A percentile compares a stretch with the other conserved stretches of the same genome.
Evolutionary conservation across 2,113 vertebrate genomes (phyloP).

Genomic region (Scomber colias): DNA sequence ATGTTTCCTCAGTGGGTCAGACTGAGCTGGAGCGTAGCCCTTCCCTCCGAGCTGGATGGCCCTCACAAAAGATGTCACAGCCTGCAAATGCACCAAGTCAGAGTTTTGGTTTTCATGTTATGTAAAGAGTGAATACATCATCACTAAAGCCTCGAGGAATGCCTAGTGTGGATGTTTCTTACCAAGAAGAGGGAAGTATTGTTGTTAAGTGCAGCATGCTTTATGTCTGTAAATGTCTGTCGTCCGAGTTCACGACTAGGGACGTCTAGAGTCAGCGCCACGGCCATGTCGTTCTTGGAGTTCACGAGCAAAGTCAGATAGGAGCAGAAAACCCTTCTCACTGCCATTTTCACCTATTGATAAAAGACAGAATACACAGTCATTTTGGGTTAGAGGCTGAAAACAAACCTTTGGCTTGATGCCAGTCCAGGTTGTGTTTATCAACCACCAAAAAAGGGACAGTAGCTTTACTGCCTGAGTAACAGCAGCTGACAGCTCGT

Average conservation of each 20-base stretch:
- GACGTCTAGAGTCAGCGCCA: constrained; percentile 89
- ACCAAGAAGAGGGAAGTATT: constrained; percentile 94
- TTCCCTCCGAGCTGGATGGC: constrained; percentile 92
- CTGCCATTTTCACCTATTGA: constrained; percentile 80
- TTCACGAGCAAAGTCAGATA: constrained; percentile 94
- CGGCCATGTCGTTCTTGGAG: constrained; percentile 91
- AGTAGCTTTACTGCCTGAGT: constrained; percentile 21
- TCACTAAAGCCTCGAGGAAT: neutral
- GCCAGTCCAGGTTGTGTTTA: constrained; percentile 16
- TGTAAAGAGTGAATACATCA: neutral
- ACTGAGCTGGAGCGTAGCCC: constrained; percentile 88
- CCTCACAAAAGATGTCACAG: constrained; percentile 91
- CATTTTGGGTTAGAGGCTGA: no score
- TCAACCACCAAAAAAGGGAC: constrained; percentile 22
- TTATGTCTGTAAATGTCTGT: constrained; percentile 91
- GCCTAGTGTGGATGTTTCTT: constrained; percentile 38
- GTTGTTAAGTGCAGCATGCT: constrained; percentile 84
- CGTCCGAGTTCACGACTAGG: constrained; percentile 89
- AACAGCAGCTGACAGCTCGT: constrained; percentile 33
- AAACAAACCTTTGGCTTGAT: neutral
- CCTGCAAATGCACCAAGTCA: constrained; percentile 55
- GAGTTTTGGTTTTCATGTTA: neutral
- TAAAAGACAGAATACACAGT: neutral
- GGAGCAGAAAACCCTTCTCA: constrained; percentile 88
- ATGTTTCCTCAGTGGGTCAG: constrained; percentile 90